A percentile compares a stretch with the other conserved stretches of the same genome.
Evolutionary conservation across 2,888 invertebrate genomes (phyloP).

Genomic region (Entomobrya proxima): DNA sequence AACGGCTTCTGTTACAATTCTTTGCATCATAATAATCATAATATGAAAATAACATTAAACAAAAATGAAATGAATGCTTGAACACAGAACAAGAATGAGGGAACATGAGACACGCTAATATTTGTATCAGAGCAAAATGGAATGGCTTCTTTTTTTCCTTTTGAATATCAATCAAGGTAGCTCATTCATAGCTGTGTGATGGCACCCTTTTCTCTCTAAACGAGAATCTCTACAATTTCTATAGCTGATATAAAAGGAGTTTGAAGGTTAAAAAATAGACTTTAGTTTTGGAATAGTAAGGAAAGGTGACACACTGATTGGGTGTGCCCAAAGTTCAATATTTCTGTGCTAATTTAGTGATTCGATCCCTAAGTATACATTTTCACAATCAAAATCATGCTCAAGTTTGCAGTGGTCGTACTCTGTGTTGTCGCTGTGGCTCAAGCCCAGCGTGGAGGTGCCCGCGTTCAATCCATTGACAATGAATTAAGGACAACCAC

Average conservation of each 20-base stretch:
- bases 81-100: not conserved
- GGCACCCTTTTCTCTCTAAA: conserved; percentile 27
- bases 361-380: not conserved
- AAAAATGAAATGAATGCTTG: conserved; percentile 30
- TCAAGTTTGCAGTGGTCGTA: conserved; percentile 48
- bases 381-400: conserved; percentile 41
- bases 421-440: conserved; percentile 61
- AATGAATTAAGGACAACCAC: conserved; percentile 77
- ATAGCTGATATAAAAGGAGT: conserved; percentile 70
- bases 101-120: conserved; percentile 9
- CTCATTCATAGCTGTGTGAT: conserved; percentile 40
- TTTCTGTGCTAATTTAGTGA: conserved; percentile 5
- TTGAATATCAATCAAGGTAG: conserved; percentile 55
- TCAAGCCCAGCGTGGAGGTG: conserved; percentile 54
- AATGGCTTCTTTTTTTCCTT: conserved; percentile 40
- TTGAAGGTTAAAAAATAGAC: conserved; percentile 70
- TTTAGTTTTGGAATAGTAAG: conserved; percentile 61
- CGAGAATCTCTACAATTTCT: not conserved
- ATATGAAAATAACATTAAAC: conserved; percentile 10
- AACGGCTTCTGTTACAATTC: not conserved
- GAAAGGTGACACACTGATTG: conserved; percentile 44
- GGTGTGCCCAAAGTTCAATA: conserved; percentile 52
- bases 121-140: conserved; percentile 35
- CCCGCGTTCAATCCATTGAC: conserved; percentile 20
- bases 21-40: not conserved